A percentile compares a stretch with the other conserved stretches of the same genome.
Conservation (phyloP, 2,113 vertebrate genomes). For the Gasterosteus aculeatus region DNA sequence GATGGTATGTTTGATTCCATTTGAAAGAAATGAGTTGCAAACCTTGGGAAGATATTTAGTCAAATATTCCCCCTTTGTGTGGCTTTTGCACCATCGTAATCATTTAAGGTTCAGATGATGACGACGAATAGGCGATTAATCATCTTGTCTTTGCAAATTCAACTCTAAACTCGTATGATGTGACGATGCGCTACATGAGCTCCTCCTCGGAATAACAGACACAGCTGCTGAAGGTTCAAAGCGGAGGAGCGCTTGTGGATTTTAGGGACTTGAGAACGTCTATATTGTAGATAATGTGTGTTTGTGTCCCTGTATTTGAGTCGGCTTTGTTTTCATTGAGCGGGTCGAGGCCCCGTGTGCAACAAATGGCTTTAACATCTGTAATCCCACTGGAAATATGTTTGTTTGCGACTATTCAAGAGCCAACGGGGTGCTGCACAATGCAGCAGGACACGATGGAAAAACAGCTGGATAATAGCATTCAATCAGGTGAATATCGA, state of each 20-base stretch:
- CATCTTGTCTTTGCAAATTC: not conserved
- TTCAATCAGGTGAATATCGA: slow-evolving; percentile 21
- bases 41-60: slow-evolving; percentile 31
- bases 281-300: slow-evolving; percentile 5
- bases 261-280: slow-evolving; percentile 1
- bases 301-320: slow-evolving; percentile 2
- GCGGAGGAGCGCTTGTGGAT: not conserved
- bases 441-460: slow-evolving; percentile 14
- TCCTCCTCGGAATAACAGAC: too few species aligned
- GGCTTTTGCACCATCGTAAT: slow-evolving; percentile 4
- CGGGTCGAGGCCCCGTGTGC: slow-evolving; percentile 7
- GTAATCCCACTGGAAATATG: slow-evolving; percentile 29
- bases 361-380: slow-evolving; percentile 3
- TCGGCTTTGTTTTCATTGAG: slow-evolving; percentile 11
- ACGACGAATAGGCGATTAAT: not conserved
- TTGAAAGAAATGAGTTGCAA: slow-evolving; percentile 26
- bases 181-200: too few species aligned
- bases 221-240: too few species aligned
- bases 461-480: slow-evolving; percentile 30
- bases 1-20: not conserved
- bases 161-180: not conserved
- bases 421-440: slow-evolving; percentile 19
- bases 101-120: slow-evolving; percentile 1
- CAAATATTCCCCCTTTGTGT: slow-evolving; percentile 11
- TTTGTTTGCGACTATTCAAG: slow-evolving; percentile 42